Evolutionary conservation across 1,140 invertebrate genomes (phyloP).

Genomic region (Diachasmimorpha longicaudata): DNA sequence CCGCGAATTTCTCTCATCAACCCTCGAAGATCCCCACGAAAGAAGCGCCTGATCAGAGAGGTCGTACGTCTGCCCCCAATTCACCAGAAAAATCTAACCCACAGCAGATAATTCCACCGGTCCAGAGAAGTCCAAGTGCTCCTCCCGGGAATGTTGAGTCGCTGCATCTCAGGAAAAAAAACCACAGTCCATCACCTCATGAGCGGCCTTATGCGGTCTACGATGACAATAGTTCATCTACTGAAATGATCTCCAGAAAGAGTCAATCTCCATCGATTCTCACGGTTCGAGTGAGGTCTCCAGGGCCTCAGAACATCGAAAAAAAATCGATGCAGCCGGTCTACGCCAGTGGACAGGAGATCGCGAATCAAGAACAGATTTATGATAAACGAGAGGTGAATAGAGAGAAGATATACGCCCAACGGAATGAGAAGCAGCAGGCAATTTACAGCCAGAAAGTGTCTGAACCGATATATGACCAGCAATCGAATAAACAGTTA

Average conservation of each 20-base stretch:
- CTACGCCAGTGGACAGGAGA: conserved; percentile 18
- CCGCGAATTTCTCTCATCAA: neutral
- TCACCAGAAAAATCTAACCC: neutral
- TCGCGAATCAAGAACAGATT: neutral
- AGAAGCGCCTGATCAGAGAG: neutral
- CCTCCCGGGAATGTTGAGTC: neutral
- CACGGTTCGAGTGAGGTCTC: neutral
- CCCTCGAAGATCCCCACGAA: neutral
- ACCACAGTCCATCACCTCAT: neutral
- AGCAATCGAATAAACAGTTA: conserved; percentile 32
- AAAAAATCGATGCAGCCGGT: conserved; percentile 6
- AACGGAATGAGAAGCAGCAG: conserved; percentile 26
- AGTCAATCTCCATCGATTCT: neutral
- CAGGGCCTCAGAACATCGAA: neutral
- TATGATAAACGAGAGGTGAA: neutral
- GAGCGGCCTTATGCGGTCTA: conserved; percentile 19
- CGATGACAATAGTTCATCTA: neutral
- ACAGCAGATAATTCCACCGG: neutral
- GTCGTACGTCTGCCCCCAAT: neutral
- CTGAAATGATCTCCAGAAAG: conserved; percentile 11
- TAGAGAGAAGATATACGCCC: conserved; percentile 11
- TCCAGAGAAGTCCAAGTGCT: neutral
- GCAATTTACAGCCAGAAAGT: conserved; percentile 24
- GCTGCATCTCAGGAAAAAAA: conserved; percentile 7
- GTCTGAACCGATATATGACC: conserved; percentile 26